Evolutionary conservation across 2,113 vertebrate species (phyloP).

Genomic region (Excalfactoria chinensis): DNA sequence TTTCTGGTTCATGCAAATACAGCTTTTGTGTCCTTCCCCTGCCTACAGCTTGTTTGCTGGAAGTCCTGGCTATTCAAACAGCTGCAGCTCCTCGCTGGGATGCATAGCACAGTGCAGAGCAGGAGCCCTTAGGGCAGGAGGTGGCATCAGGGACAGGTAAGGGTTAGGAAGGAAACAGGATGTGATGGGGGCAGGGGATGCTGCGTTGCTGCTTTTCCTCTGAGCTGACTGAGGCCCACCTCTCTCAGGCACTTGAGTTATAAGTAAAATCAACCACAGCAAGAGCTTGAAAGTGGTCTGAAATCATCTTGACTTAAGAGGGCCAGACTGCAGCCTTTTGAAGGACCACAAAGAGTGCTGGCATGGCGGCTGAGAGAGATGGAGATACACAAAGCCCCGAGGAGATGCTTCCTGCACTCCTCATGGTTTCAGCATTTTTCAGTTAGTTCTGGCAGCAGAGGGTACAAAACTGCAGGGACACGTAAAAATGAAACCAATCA

Average conservation of each 20-base stretch:
- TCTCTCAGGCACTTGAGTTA: neutral
- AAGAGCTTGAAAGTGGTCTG: neutral
- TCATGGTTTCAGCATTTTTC: slow-evolving; percentile 14
- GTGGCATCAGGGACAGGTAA: neutral
- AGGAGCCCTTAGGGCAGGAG: neutral
- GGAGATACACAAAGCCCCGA: neutral
- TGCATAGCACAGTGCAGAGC: neutral
- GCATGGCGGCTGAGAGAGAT: neutral
- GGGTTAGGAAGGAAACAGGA: neutral
- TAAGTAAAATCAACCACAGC: neutral
- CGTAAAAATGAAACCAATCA: slow-evolving; percentile 50
- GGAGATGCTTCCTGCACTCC: neutral
- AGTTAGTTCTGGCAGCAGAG: neutral
- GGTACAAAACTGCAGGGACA: slow-evolving; percentile 18
- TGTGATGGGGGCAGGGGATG: neutral
- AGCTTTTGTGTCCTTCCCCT: neutral
- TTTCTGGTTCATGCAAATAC: neutral
- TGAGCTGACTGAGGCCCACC: fast-evolving
- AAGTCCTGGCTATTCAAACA: neutral
- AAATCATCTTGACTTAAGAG: neutral
- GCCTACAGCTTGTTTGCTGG: neutral
- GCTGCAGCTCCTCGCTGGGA: neutral
- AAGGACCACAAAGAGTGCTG: neutral
- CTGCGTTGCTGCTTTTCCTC: neutral
- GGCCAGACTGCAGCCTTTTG: neutral